Evolutionary conservation across 1,140 invertebrate genomes (phyloP).

Genomic region (Diabrotica virgifera): DNA sequence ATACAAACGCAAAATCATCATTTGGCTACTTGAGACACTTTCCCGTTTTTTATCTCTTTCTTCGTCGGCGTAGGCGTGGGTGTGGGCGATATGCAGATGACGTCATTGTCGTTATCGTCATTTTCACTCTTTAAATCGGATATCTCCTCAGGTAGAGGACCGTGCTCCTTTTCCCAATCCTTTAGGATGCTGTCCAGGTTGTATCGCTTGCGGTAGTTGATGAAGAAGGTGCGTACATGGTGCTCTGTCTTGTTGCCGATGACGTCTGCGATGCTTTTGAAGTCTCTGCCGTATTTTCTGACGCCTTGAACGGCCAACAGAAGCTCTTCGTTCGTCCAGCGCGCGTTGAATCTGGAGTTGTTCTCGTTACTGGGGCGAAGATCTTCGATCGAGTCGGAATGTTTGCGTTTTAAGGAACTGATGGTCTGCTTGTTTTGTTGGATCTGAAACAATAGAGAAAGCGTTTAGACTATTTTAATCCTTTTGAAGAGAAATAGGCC

Average conservation of each 20-base stretch:
- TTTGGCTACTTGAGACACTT: conserved; percentile 4
- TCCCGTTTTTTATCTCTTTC: conserved; percentile 4
- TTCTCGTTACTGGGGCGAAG: conserved; percentile 55
- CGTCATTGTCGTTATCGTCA: conserved; percentile 42
- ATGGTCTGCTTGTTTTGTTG: conserved; percentile 93
- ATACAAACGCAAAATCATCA: neutral
- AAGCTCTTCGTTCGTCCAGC: conserved; percentile 92
- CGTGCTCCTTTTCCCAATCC: conserved; percentile 82
- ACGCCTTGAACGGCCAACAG: conserved; percentile 89
- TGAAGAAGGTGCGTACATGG: conserved; percentile 87
- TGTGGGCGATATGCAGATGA: conserved; percentile 45
- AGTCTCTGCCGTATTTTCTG: conserved; percentile 93
- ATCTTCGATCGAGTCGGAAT: conserved; percentile 70
- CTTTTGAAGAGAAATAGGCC: too few relatives aligned
- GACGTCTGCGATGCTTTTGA: conserved; percentile 91
- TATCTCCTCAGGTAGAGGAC: conserved; percentile 43
- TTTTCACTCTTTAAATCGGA: conserved; percentile 39
- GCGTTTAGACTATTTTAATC: too few relatives aligned
- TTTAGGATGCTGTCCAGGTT: conserved; percentile 86
- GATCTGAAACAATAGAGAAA: conserved; percentile 62
- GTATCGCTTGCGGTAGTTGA: conserved; percentile 81
- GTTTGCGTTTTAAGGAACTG: conserved; percentile 77
- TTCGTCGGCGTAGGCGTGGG: conserved; percentile 7
- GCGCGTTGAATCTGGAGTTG: conserved; percentile 42
- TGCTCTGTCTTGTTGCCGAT: conserved; percentile 93